Percentiles rank a stretch among this genome's conserved stretches.
Conservation (phyloP, 2,888 invertebrate species). For the Apantesis nais region DNA sequence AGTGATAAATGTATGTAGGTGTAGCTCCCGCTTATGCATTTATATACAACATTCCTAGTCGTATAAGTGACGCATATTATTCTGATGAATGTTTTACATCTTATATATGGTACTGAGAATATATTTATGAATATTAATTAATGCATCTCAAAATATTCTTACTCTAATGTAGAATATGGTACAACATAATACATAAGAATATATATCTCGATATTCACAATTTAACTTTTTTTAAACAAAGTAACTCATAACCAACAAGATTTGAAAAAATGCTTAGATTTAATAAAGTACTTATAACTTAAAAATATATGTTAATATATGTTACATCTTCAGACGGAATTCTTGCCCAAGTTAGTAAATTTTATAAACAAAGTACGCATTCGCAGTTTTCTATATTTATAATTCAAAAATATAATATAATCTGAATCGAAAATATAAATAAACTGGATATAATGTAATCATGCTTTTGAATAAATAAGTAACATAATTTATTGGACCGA, state of each 20-base stretch:
- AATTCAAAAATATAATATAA: conserved; percentile 50
- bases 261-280: conserved; percentile 2
- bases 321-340: conserved; percentile 15
- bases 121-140: conserved; percentile 1
- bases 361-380: conserved; percentile 45
- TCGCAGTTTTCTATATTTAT: conserved; percentile 71
- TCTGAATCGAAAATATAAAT: conserved; percentile 39
- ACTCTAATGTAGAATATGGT: conserved; percentile 27
- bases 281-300: neutral
- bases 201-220: neutral
- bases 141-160: conserved; percentile 1
- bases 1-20: conserved; percentile 30
- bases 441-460: conserved; percentile 43
- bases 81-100: conserved; percentile 10
- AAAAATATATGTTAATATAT: neutral
- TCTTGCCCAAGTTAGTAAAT: conserved; percentile 42
- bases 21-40: conserved; percentile 52
- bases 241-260: conserved; percentile 26
- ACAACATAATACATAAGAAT: conserved; percentile 8
- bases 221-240: conserved; percentile 12
- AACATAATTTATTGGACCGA: conserved; percentile 44
- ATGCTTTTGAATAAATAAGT: conserved; percentile 46
- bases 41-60: conserved; percentile 69
- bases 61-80: conserved; percentile 34
- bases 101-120: neutral